Evolutionary conservation across 2,113 vertebrate species (phyloP).

Genomic region (Hippocampus zosterae): DNA sequence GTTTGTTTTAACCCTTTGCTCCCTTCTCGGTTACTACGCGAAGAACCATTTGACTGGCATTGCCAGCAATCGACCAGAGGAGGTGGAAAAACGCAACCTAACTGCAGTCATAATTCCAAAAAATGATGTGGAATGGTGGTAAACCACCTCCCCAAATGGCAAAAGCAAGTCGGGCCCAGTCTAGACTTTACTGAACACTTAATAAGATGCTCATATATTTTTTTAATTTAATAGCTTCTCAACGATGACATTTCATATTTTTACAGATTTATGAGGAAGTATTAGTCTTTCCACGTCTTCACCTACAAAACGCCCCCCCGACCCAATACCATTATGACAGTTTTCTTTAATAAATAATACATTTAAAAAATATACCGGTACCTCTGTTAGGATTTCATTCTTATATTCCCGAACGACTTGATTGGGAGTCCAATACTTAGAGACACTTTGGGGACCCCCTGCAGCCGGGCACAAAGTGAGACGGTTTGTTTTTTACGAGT

Average conservation of each 20-base stretch:
- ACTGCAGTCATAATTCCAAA: background rate
- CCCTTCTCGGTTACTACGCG: conserved; percentile 12
- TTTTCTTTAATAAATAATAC: no score
- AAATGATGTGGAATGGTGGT: background rate
- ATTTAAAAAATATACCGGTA: no score
- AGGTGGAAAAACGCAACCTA: background rate
- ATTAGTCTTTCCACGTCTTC: no score
- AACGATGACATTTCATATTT: background rate
- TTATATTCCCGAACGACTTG: conserved; percentile 17
- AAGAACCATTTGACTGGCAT: background rate
- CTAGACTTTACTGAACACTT: background rate
- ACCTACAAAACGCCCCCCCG: no score
- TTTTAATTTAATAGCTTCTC: background rate
- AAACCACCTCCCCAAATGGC: background rate
- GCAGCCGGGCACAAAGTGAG: conserved; percentile 54
- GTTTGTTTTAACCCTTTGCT: conserved; percentile 61
- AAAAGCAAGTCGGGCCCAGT: background rate
- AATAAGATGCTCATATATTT: background rate
- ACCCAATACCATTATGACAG: no score
- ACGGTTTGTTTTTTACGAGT: conserved; percentile 68
- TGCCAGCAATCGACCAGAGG: background rate
- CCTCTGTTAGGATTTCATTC: no score
- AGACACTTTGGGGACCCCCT: background rate
- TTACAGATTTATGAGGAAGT: background rate
- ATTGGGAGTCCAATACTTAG: conserved; percentile 35